phyloP scores from a whole-genome alignment of 2,797 vertebrate species.

The Spinibarbus caldwelli region DNA sequence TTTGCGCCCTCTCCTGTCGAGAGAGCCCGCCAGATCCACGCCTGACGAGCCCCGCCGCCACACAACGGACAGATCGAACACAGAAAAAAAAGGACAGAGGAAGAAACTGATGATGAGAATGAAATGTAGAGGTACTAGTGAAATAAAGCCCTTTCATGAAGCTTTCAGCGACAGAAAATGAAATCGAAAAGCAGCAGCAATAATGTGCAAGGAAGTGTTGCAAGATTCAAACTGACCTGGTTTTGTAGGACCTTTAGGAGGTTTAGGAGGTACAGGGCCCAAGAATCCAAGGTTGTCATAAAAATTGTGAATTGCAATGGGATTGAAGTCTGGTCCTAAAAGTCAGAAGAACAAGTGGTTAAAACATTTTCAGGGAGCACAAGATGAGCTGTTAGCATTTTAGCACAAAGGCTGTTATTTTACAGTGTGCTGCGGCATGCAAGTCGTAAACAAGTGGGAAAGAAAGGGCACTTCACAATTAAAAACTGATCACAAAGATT shows the following conservation, averaged over 20 bases:
- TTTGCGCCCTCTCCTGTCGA: constrained; percentile 70
- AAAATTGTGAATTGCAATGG: constrained; percentile 97
- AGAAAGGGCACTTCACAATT: background rate
- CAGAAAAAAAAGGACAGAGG: too few relatives aligned
- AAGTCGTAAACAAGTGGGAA: background rate
- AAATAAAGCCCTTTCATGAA: background rate
- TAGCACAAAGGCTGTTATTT: too few relatives aligned
- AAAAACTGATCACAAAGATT: background rate
- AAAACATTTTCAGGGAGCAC: background rate
- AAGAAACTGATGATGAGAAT: background rate
- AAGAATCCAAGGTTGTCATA: constrained; percentile 99
- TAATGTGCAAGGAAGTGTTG: background rate
- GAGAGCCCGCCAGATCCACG: too few relatives aligned
- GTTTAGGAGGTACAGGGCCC: constrained; percentile 95
- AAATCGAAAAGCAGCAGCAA: background rate
- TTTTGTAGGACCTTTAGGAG: constrained; percentile 84
- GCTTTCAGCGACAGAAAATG: background rate
- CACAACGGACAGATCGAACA: too few relatives aligned
- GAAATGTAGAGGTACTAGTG: background rate
- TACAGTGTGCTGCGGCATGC: too few relatives aligned
- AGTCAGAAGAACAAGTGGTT: constrained; percentile 44
- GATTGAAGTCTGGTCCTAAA: constrained; percentile 92
- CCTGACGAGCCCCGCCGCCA: constrained; percentile 52
- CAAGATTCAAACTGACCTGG: constrained; percentile 45
- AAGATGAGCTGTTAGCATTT: background rate